Percentiles rank a stretch among this genome's conserved stretches.
Conservation (phyloP, 2,113 vertebrate species). For the Amblyornis subalaris region DNA sequence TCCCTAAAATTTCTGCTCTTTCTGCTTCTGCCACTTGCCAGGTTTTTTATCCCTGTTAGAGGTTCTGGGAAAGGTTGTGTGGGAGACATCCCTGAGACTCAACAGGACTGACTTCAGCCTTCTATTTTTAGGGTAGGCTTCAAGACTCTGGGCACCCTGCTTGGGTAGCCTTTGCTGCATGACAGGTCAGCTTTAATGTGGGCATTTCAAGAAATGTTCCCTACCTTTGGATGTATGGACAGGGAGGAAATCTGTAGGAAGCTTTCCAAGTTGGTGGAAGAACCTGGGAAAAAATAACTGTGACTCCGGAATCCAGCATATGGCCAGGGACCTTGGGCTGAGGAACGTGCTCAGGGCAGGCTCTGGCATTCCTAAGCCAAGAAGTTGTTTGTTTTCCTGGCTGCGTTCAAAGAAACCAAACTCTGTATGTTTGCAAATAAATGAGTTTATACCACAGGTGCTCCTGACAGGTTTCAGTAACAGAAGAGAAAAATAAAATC, state of each 20-base stretch:
- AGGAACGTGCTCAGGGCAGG: not conserved
- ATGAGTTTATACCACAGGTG: not conserved
- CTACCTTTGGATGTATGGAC: not conserved
- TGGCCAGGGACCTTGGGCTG: not conserved
- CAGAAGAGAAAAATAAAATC: not conserved
- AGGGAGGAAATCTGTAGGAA: not conserved
- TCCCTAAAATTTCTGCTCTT: not conserved
- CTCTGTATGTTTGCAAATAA: not conserved
- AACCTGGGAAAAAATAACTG: not conserved
- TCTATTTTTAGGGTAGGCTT: not conserved
- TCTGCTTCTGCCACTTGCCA: not conserved
- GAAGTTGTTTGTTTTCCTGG: not conserved
- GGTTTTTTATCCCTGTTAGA: not conserved
- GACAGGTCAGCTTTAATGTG: not conserved
- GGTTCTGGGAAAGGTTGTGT: not conserved
- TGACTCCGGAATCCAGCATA: not conserved
- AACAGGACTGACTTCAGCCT: not conserved
- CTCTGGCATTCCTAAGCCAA: not conserved
- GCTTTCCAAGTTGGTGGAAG: not conserved
- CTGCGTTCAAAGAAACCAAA: not conserved
- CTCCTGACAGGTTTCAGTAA: not conserved
- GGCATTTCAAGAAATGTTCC: not conserved
- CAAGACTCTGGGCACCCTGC: not conserved
- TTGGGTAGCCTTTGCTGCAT: not conserved
- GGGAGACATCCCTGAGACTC: not conserved